Evolutionary conservation across 2,113 vertebrate species (phyloP).

Genomic region (Pseudolaguvia tuberculata): DNA sequence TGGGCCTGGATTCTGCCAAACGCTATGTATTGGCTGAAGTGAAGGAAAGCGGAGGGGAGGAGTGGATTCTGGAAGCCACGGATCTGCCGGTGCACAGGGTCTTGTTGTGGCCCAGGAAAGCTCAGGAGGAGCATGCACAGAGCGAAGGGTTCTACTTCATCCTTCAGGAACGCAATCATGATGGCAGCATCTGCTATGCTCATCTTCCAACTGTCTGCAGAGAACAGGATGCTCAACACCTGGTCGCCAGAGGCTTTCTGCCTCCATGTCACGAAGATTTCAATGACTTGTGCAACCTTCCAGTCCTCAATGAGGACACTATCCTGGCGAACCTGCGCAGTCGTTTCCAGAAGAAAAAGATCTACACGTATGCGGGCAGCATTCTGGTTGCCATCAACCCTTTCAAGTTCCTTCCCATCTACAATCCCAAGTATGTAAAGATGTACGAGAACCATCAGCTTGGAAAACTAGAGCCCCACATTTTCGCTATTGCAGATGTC

Average conservation of each 20-base stretch:
- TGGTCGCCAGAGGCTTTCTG: slow-evolving; percentile 87
- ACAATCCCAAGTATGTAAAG: slow-evolving; percentile 98
- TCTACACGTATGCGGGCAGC: slow-evolving; percentile 95
- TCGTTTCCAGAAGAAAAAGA: slow-evolving; percentile 90
- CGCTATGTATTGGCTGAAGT: slow-evolving; percentile 90
- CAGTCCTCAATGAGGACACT: slow-evolving; percentile 78
- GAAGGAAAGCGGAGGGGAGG: slow-evolving; percentile 91
- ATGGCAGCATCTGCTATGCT: slow-evolving; percentile 82
- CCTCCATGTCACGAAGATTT: slow-evolving; percentile 84
- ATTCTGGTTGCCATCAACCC: slow-evolving; percentile 96
- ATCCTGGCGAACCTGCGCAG: slow-evolving; percentile 83
- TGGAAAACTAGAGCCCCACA: slow-evolving; percentile 93
- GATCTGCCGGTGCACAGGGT: slow-evolving; percentile 90
- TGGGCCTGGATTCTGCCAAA: slow-evolving; percentile 77
- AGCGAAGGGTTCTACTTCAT: slow-evolving; percentile 92
- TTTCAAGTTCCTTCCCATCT: slow-evolving; percentile 96
- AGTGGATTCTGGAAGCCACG: slow-evolving; percentile 89
- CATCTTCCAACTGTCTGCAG: slow-evolving; percentile 74
- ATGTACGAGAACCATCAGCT: slow-evolving; percentile 97
- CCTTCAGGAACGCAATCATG: slow-evolving; percentile 82
- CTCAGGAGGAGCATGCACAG: slow-evolving; percentile 82
- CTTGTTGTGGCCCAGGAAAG: slow-evolving; percentile 90
- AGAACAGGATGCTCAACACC: slow-evolving; percentile 70
- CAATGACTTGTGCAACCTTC: slow-evolving; percentile 91
- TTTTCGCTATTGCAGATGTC: slow-evolving; percentile 94